These are phyloP conservation scores for Amyelois transitella DNA, from an alignment of 1,140 invertebrate genomes.

Conservation along the genomic window DNA sequence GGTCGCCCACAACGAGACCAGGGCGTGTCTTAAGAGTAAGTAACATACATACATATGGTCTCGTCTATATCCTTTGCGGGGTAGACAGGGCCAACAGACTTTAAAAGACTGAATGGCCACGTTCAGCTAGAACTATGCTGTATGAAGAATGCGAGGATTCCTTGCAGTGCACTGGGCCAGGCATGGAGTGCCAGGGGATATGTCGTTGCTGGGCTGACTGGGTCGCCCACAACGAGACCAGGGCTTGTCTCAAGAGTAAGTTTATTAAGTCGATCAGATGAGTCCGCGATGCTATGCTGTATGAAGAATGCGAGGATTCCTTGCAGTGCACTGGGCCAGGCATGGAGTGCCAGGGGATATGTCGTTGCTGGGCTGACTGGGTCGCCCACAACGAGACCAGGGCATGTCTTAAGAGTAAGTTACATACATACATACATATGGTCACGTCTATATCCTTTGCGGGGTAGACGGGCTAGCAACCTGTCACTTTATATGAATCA, in stretches of 20 bases:
- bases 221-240: constrained; percentile 51
- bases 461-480: no score
- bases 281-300: constrained; percentile 56
- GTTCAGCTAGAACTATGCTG: no score
- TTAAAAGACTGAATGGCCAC: no score
- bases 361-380: constrained; percentile 57
- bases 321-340: constrained; percentile 63
- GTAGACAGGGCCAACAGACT: no score
- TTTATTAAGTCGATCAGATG: no score
- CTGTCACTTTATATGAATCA: no score
- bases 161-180: constrained; percentile 60
- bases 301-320: constrained; percentile 65
- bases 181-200: constrained; percentile 53
- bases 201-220: constrained; percentile 60
- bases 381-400: constrained; percentile 51
- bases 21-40: no score
- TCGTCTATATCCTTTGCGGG: no score
- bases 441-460: no score
- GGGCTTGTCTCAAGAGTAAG: constrained; percentile 56
- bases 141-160: constrained; percentile 67
- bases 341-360: constrained; percentile 54
- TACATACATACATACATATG: no score
- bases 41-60: no score
- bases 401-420: no score
- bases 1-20: constrained; percentile 51